phyloP scores from a whole-genome alignment of 2,797 vertebrate genomes.

The Poecilia picta region DNA sequence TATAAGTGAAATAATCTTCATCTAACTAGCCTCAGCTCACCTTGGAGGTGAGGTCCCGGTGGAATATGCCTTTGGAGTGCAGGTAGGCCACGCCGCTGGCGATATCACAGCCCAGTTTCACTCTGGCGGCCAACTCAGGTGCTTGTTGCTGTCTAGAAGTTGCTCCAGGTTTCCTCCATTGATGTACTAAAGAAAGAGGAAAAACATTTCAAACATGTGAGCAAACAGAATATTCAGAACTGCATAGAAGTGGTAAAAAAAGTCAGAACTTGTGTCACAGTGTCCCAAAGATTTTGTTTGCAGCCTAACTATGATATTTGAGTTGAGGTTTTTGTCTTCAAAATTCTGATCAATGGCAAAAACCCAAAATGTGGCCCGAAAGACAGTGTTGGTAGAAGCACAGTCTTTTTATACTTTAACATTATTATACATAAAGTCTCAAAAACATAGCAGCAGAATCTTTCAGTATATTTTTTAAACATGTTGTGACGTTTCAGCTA shows the following conservation, averaged over 20 bases:
- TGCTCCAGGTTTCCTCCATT: conserved; percentile 98
- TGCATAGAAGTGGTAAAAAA: background rate
- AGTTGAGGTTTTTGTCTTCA: too few relatives aligned
- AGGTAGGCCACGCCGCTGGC: conserved; percentile 92
- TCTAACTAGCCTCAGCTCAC: conserved; percentile 67
- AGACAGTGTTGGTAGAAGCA: too few relatives aligned
- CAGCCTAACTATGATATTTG: background rate
- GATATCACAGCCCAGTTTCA: conserved; percentile 91
- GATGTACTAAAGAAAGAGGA: conserved; percentile 88
- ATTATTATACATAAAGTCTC: too few relatives aligned
- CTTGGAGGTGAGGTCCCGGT: conserved; percentile 98
- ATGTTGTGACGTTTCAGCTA: too few relatives aligned
- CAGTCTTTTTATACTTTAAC: too few relatives aligned
- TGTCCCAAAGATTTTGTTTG: background rate
- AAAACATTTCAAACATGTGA: background rate
- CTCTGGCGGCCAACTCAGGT: conserved; percentile 90
- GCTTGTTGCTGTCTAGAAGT: conserved; percentile 92
- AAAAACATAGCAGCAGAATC: too few relatives aligned
- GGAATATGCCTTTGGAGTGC: conserved; percentile 97
- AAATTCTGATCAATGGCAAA: too few relatives aligned
- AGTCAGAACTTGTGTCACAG: background rate
- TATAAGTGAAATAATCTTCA: conserved; percentile 5
- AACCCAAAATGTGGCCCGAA: too few relatives aligned
- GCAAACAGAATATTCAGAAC: background rate
- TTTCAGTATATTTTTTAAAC: too few relatives aligned